Evolutionary conservation across 2,888 invertebrate species (phyloP), one percentile per base, ranked within the genome.

Genomic region (Alentia gelatinosa): DNA sequence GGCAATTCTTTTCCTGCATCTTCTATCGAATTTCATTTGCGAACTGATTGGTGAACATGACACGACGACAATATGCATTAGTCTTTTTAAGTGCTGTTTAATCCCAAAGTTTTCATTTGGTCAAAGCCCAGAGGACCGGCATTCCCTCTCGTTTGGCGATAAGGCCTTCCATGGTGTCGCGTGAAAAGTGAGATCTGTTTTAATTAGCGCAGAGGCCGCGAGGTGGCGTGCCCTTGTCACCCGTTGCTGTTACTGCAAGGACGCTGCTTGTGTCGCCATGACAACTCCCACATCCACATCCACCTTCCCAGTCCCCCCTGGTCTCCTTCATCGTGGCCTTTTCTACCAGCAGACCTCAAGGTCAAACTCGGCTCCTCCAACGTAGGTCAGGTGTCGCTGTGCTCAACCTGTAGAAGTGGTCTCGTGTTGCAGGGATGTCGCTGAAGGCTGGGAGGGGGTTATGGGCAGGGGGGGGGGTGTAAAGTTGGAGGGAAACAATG

Each of bases 201-300:
- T 79, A 79, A 79, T 79, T 79, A 79, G 79, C n/a, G 37, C 39
- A 4, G 37, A 19, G 26, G 23, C 79, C 79, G 19, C 79, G 1
- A 35, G 79, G 23, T 79, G 79, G 79, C 79, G 79, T 79, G 79
- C 37, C 79, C 19, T 26, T 39, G 79, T 79, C 79, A 79, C 79
- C 37, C 23, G 26, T 35, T 30, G 79, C 35, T 35, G 79, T 39
- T 5, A 19, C 35, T 79, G 79, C 15, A 19, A 15, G 39, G 79
- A 1, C 37, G 79, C 35, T n/a, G 37, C 1, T 39, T n/a, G 5
- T 19, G 79, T 79, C 37, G 39, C 79, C 79, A 79, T 79, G 79
- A 23, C 39, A 37, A 79, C 79, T 12, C 56, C 19, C n/a, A n/a
- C 23, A 19, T n/a, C 56, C n/a, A 19, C 19, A n/a, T 5, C 19